Conservation (phyloP, 1,140 invertebrate genomes). For the Cyphomyrmex costatus region DNA sequence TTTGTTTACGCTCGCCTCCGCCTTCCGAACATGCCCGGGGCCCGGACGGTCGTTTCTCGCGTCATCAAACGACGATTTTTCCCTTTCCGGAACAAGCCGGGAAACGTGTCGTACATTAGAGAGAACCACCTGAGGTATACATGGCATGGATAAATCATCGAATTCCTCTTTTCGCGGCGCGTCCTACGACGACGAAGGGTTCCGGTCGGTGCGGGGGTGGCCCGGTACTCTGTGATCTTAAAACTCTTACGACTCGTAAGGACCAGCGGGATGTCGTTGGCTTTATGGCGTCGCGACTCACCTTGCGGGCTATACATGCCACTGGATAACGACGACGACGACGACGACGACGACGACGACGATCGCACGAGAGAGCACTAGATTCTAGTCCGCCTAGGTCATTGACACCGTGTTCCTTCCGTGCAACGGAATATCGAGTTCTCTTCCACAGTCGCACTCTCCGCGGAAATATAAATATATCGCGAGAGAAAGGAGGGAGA, state of each 20-base stretch:
- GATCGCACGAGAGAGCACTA: conserved; percentile 20
- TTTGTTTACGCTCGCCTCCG: conserved; percentile 30
- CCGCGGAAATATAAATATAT: conserved; percentile 34
- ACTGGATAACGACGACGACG: conserved; percentile 43
- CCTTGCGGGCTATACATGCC: background rate
- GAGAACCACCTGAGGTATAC: background rate
- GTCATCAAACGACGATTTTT: conserved; percentile 30
- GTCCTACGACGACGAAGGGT: background rate
- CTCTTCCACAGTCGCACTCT: background rate
- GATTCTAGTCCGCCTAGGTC: conserved; percentile 37
- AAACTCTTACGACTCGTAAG: conserved; percentile 32
- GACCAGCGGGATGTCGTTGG: conserved; percentile 29
- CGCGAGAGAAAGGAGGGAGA: background rate
- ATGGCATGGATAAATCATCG: conserved; percentile 17
- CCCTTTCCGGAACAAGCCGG: background rate
- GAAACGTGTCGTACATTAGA: background rate
- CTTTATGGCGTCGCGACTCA: conserved; percentile 29
- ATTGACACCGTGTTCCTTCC: conserved; percentile 30
- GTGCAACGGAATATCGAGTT: conserved; percentile 49
- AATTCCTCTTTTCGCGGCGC: background rate
- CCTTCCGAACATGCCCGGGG: background rate
- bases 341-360: background rate
- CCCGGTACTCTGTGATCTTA: background rate
- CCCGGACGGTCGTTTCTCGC: background rate
- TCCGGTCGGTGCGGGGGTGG: background rate